A percentile compares a stretch with the other conserved stretches of the same genome.
Conservation (phyloP, 2,113 vertebrate genomes). For the Antechinus flavipes region DNA sequence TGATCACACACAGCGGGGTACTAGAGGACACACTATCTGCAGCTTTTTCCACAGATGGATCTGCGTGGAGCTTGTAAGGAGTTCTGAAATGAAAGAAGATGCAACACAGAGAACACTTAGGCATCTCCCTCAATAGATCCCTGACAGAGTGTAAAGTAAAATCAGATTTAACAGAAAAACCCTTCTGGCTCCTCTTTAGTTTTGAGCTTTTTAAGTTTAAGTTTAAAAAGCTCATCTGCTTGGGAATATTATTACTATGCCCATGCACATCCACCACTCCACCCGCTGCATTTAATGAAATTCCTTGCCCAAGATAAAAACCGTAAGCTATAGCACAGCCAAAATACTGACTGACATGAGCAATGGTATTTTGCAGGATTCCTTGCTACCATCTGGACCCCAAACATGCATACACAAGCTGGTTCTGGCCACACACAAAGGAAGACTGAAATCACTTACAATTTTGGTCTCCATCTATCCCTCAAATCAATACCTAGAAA, state of each 20-base stretch:
- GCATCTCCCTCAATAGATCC: background rate
- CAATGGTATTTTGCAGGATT: background rate
- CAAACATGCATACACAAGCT: constrained; percentile 31
- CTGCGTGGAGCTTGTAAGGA: constrained; percentile 83
- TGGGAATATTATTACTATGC: constrained; percentile 21
- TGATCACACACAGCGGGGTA: constrained; percentile 85
- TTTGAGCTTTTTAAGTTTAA: constrained; percentile 34
- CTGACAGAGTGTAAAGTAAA: background rate
- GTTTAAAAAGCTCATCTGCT: background rate
- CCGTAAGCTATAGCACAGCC: constrained; percentile 20
- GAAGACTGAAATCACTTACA: constrained; percentile 50
- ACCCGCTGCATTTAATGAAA: constrained; percentile 26
- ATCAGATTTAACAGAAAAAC: background rate
- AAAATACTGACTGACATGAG: constrained; percentile 23
- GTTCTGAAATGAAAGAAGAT: constrained; percentile 83
- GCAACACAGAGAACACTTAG: constrained; percentile 35
- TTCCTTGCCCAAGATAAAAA: constrained; percentile 30
- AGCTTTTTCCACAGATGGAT: constrained; percentile 82
- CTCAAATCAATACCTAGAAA: constrained; percentile 32
- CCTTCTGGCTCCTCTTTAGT: constrained; percentile 16
- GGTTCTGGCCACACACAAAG: constrained; percentile 9
- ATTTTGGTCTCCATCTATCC: constrained; percentile 25
- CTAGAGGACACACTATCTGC: constrained; percentile 77
- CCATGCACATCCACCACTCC: background rate
- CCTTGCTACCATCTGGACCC: constrained; percentile 8